Base-by-base conservation (phyloP, 2,113 vertebrate genomes). In the Castor canadensis region DNA sequence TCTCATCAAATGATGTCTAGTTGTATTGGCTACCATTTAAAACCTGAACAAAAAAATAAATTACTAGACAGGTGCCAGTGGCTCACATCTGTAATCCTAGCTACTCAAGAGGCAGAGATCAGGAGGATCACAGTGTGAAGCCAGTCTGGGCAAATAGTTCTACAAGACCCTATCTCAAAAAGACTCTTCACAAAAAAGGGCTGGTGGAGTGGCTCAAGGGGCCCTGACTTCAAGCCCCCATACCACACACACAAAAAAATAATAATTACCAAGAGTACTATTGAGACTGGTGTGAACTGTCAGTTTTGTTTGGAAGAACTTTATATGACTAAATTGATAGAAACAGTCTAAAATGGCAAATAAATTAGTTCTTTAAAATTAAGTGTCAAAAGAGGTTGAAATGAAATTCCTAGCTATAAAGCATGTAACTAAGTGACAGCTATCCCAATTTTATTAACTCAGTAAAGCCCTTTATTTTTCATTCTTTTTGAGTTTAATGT, bases 301-400 rank as follows among this genome's bases (percentile, higher is more conserved):
- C 62, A 52, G 2, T 79, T n/a, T 47, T 92, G 66, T 76, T 84
- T 83, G 43, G 22, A 49, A 8, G 10, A 35, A 45, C 76, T 91
- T 80, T 81, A 49, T 60, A 32, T 76, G 43, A 93, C 40, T 79
- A 56, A 79, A 45, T 72, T 49, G 47, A 62, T 43, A 66, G 6
- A 81, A 87, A 85, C 84, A 84, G 12, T 86, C 22, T 92, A 43
- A 71, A 52, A 20, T 56, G 56, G 28, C 38, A 76, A 60, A 62
- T 67, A 62, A 87, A 49, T 87, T 38, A 38, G 32, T 77, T 69
- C 4, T 92, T 87, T 91, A 90, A 92, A 94, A 89, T 22, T 43
- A 28, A 62, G 26, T 91, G 38, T 83, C 49, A 45, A 12, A 80
- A 69, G 35, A 73, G 16, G 40, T 76, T 58, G 19, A 35, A 85